Base-by-base conservation (phyloP, 2,797 vertebrate species). In the Avahi laniger region DNA sequence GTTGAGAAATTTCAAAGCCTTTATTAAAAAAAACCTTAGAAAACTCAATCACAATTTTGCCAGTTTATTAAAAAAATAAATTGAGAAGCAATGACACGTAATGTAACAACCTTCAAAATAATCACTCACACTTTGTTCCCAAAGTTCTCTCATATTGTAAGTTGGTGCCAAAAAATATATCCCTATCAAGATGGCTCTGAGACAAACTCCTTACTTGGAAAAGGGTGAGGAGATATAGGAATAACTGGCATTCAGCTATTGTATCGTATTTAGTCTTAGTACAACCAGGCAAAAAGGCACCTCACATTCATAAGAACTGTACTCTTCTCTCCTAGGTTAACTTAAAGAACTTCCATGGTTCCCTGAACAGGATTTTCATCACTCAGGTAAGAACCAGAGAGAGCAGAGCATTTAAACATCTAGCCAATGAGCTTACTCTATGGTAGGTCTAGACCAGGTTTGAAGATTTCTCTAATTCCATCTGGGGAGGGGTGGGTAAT, bases 51-150 rank as follows among this genome's bases (percentile, higher is more conserved):
- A 69, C 83, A 84, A 70, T 93, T 91, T 87, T 87, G 18, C 63
- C n/a, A 61, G 15, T 93, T 89, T 93, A 72, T 82, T 95, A 91
- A 75, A 89, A 65, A 85, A 57, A 89, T 89, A 81, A 90, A 69
- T 57, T 80, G 4, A 24, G 88, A 93, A 91, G 4, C 26, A 92
- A 79, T 59, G 24, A 92, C 78, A 28, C 48, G 38, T 72, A 94
- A 80, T 96, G 43, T 93, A 92, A 79, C 43, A 93, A 33, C 14
- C 65, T 96, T 95, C 67, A n/a, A 86, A 89, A 95, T 76, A 78
- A 94, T 24, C 46, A 67, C 18, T 84, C 72, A 57, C 13, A 69
- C 50, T 88, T 79, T 41, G 54, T 82, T 24, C 33, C 41, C 61
- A 57, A 57, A 83, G 3, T 90, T 80, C 9, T 93, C 88, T 95